Evolutionary conservation across 2,797 vertebrate species (phyloP), one percentile per base, ranked within the genome.

Genomic region (Loriculus beryllinus): DNA sequence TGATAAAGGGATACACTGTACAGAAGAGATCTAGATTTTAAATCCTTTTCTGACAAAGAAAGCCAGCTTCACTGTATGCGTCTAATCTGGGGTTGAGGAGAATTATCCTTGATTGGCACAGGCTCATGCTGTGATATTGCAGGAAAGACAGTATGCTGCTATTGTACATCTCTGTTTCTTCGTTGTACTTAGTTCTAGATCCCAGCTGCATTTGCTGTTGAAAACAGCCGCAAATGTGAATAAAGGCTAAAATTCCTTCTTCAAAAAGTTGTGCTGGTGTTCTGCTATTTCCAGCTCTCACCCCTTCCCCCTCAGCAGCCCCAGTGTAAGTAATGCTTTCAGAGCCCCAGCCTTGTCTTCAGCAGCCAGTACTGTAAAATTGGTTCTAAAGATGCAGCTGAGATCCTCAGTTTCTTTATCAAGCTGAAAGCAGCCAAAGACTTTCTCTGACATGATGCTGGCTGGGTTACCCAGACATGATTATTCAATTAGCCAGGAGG

Each of bases 191-290:
- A 13, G 23, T 88, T 91, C 31, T 71, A 48, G 29, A 78, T 71
- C 16, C n/a, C 3, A 3, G 33, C 42, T 76, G 49, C 17, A 3
- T 3, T 45, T 59, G 40, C 45, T 69, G 40, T 45, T 67, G 48
- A 47, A 64, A 81, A 63, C 5, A 84, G 57, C 59, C 92, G 69
- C 83, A 19, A 31, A 17, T 77, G 47, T 72, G 35, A 95, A 81
- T 95, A 96, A 96, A 96, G 8, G 67, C 92, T 92, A 6, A 31
- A 10, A 31, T 63, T 40, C 14, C 18, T 64, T 67, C 65, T 81
- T 75, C 21, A 40, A 3, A n/a, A 56, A 15, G 42, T 4, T 42
- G 59, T 67, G 45, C 6, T 2, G 3, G 2, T 42, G 40, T 56
- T 75, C 15, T 59, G 42, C 47, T 91, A 25, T 33, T 47, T 81